phyloP scores from a whole-genome alignment of 2,797 vertebrate species.

The Lindbergichthys nudifrons region DNA sequence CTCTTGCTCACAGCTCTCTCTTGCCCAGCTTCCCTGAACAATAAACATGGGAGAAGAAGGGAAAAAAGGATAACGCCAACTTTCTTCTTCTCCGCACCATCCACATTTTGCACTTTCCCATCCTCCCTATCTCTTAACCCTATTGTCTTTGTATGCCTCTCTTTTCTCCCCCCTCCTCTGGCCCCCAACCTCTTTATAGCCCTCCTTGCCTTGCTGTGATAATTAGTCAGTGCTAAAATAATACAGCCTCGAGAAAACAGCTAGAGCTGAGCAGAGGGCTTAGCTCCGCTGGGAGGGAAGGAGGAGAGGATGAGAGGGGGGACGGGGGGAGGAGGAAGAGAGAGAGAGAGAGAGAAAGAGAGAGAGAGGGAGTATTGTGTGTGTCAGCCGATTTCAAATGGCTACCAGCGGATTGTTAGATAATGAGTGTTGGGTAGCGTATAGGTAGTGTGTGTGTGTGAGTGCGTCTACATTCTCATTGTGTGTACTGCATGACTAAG shows the following conservation, averaged over 20 bases:
- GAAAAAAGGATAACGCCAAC: slow-evolving; percentile 12
- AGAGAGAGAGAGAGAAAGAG: background rate
- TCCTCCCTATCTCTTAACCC: slow-evolving; percentile 30
- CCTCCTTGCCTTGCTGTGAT: slow-evolving; percentile 73
- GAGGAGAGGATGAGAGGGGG: slow-evolving; percentile 17
- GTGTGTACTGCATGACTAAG: slow-evolving; percentile 15
- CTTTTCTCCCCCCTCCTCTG: slow-evolving; percentile 31
- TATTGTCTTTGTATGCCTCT: slow-evolving; percentile 40
- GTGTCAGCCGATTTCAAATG: slow-evolving; percentile 72
- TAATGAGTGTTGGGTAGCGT: slow-evolving; percentile 65
- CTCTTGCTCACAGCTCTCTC: slow-evolving; percentile 39
- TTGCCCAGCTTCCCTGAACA: slow-evolving; percentile 25
- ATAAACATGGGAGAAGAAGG: slow-evolving; percentile 32
- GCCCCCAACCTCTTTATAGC: slow-evolving; percentile 65
- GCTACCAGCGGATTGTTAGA: slow-evolving; percentile 69
- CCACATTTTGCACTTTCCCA: slow-evolving; percentile 14
- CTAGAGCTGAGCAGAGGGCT: slow-evolving; percentile 71
- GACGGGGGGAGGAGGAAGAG: slow-evolving; percentile 17
- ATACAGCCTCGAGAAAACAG: slow-evolving; percentile 77
- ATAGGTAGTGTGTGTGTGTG: slow-evolving; percentile 2
- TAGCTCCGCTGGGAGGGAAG: slow-evolving; percentile 62
- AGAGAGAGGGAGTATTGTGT: slow-evolving; percentile 37
- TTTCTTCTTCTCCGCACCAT: slow-evolving; percentile 33
- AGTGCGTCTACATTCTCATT: slow-evolving; percentile 15
- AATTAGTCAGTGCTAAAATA: slow-evolving; percentile 81